Base-by-base conservation (phyloP, 2,113 vertebrate genomes). In the Falco punctatus region DNA sequence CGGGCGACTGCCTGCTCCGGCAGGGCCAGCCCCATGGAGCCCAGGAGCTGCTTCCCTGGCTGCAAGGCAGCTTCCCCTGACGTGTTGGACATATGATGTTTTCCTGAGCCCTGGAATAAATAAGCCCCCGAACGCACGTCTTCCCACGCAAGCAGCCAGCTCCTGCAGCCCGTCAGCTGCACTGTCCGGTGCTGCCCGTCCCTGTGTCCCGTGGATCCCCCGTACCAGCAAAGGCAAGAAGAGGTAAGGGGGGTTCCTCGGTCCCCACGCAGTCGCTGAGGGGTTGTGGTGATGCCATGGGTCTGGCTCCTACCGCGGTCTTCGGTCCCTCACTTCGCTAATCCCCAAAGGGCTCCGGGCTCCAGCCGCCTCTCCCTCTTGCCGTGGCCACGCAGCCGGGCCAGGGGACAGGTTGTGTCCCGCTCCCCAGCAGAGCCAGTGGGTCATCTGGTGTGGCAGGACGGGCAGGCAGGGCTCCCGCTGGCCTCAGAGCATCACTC, bases 261-360 rank as follows among this genome's bases (percentile, higher is more conserved):
- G 8, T 48, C 28, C 33, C 59, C 46, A 23, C 5, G 14, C 6
- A 2, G 5, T 33, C 10, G 1, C 70, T 1, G 6, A 0, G 14
- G 72, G 72, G 21, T 65, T 5, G 67, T 21, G 59, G 33, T 1
- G 9, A 40, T n/a, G 48, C 86, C 1, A 0, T 13, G 23, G 35
- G 17, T 48, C 71, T 0, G 1, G 51, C 13, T 84, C 44, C 40
- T 9, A 8, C 14, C 5, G 0, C 1, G 1, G 7, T 18, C 48
- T 57, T 38, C 2, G 52, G 10, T 61, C 40, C 44, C 24, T n/a
- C 14, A 3, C 23, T 85, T 70, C 19, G 55, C 22, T 19, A 6
- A 9, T 59, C 57, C 80, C 74, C 8, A 4, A 59, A 71, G 72
- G 40, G 48, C 2, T 55, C 15, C 9, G n/a, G 48, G 65, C 40